Evolutionary conservation across 35 echinoderm and acorn worm genomes (phyloP), one percentile per base, ranked within the genome.

Genomic region (Amphiura filiformis): DNA sequence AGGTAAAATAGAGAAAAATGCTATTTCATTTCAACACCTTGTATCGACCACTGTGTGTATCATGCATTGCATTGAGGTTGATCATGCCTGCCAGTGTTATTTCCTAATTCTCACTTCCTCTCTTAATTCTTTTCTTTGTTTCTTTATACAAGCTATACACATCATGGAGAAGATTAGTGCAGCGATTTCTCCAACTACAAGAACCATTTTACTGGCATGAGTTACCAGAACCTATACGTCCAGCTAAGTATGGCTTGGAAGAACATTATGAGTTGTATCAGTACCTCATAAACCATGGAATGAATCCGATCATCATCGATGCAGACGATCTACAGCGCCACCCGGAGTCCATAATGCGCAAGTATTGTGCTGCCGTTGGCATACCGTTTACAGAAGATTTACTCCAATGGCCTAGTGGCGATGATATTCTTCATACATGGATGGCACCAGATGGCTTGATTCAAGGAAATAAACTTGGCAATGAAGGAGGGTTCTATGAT

Each of bases 261-360:
- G 15, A 70, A 23, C 61, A 26, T 18, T 70, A 26, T 70, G 61
- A 70, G 2, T 23, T 70, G 11, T 70, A 70, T 30, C 61, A 70
- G 61, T 70, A 70, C 26, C 4, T 70, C 1, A 30, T 23, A 70
- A 70, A 23, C 1, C 15, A 26, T 15, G 17, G 61, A 70, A 70
- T 5, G 26, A 70, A 4, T 57, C 87, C 92, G 2, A 31, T 88
- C 36, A 76, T 89, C 31, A 84, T 93, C 17, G 92, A 93, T 75
- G 92, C 87, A 13, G 92, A 93, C 42, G 92, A 93, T 38, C 76
- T 89, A 26, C 31, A 84, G 7, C 76, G 47, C 32, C 81, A 93
- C 37, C 92, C 92, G 12, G 82, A 85, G 40, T 57, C 77, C n/a
- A 85, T 88, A 4, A 41, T 93, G 32, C 87, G 78, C 0, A 78